Base-by-base conservation (phyloP, 1,140 invertebrate genomes). In the Drosophila rufa region DNA sequence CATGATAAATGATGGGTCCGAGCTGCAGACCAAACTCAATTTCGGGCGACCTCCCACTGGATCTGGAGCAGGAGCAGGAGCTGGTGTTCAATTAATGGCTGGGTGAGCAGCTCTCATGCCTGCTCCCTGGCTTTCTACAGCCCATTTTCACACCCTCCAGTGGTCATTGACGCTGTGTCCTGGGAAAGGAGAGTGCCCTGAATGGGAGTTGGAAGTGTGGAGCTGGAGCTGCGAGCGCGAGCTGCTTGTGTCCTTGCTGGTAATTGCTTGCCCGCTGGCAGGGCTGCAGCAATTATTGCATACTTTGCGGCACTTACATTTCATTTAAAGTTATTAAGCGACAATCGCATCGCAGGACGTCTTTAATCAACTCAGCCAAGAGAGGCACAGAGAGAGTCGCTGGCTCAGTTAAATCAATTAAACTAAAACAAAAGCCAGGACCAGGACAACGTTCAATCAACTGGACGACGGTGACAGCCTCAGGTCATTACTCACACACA, bases 271-370 rank as follows among this genome's bases (percentile, higher is more conserved):
- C 48, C 80, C 58, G 51, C 75, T 57, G 80, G 61, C 71, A 57
- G 9, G 42, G 67, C 78, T 66, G 77, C 69, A 61, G 67, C 79
- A 89, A 89, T 84, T 84, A 90, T 90, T 84, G 78, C 84, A 89
- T 89, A 89, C 84, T 89, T 87, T 81, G 78, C 66, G 84, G 74
- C 80, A 71, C 73, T 80, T 89, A 64, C 59, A 84, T 84, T 80
- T 84, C 76, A 84, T 89, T 89, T 89, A 62, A 84, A 89, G 77
- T 89, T 89, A 89, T 89, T 84, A 84, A 81, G 55, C 74, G 62
- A 74, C 57, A 50, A 68, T 81, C 59, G 75, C 68, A 27, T 60
- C 46, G 67, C 68, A 74, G 70, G 38, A 51, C 51, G 70, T 73
- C 70, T 74, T 74, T 74, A 74, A 74, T 74, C 70, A 74, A 74